Evolutionary conservation across 1,140 invertebrate species (phyloP).

Genomic region (Paraescarpia echinospica): DNA sequence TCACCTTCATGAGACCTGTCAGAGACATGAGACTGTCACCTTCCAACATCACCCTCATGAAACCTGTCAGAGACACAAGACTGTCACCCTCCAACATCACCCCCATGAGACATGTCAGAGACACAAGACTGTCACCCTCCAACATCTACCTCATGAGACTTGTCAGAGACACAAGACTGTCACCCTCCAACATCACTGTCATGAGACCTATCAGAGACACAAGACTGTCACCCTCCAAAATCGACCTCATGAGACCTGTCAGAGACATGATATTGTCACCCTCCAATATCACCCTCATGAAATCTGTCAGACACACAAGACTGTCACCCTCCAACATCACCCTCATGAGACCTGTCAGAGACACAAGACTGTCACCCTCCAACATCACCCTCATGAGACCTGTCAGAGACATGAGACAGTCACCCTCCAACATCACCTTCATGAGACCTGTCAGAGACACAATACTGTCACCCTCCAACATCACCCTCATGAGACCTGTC

Average conservation of each 20-base stretch:
- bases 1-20: background rate
- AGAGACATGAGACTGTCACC: background rate
- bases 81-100: background rate
- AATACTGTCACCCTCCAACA: too few relatives aligned
- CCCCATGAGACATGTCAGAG: background rate
- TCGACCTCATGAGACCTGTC: background rate
- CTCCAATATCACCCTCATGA: background rate
- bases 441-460: background rate
- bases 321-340: background rate
- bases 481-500: background rate
- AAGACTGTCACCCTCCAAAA: background rate
- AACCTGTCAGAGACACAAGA: background rate
- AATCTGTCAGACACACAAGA: background rate
- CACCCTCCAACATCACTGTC: background rate
- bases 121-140: background rate
- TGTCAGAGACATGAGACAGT: background rate
- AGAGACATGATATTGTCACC: background rate
- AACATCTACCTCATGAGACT: background rate
- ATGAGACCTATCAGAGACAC: background rate
- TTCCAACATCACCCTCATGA: background rate
- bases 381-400: background rate
- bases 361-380: background rate
- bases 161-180: background rate
- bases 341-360: background rate
- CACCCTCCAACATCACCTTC: background rate